These are phyloP conservation scores for Cettia cetti DNA, from an alignment of 2,113 vertebrate species.

Conservation along the genomic window DNA sequence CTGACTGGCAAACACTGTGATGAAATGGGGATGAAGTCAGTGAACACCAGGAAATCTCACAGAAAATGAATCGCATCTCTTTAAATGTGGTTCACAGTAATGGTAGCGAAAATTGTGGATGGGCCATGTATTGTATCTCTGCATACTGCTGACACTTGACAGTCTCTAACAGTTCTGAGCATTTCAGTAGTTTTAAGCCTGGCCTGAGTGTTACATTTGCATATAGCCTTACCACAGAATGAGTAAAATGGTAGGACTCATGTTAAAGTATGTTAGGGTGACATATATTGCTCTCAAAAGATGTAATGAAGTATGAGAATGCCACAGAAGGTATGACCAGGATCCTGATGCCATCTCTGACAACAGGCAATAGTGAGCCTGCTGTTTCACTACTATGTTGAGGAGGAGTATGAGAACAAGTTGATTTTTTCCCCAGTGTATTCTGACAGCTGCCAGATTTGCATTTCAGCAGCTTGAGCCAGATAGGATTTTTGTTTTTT, in stretches of 20 bases:
- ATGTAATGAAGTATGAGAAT: not conserved
- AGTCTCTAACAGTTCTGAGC: not conserved
- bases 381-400: fast-evolving
- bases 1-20: not conserved
- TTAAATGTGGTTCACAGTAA: not conserved
- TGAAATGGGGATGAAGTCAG: not conserved
- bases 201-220: not conserved
- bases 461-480: not conserved
- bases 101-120: not conserved
- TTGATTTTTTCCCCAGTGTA: not conserved
- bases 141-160: not conserved
- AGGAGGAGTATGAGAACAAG: not conserved
- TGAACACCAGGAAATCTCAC: not conserved
- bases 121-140: fast-evolving
- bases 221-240: not conserved
- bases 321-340: not conserved
- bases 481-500: not conserved
- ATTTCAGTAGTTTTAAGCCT: not conserved
- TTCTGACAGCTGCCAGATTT: not conserved
- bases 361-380: not conserved
- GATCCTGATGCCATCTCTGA: not conserved
- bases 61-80: not conserved
- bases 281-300: not conserved
- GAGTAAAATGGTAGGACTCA: not conserved
- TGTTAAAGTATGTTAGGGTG: not conserved